Percentiles rank a stretch among this genome's conserved stretches.
Evolutionary conservation across 2,888 invertebrate genomes (phyloP).

Genomic region (Chrysodeixis includens): DNA sequence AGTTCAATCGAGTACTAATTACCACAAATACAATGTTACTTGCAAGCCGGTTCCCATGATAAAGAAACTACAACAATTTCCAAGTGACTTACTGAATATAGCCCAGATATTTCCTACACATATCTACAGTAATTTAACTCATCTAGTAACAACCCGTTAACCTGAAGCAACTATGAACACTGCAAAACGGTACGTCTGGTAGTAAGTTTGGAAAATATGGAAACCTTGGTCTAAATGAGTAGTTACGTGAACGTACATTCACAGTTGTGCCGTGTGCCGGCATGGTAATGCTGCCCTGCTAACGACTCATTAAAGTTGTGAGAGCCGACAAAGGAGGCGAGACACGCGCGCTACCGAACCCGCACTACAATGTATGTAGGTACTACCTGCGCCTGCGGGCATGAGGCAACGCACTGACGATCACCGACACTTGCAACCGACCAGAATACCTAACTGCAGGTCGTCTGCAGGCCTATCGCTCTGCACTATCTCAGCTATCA

Average conservation of each 20-base stretch:
- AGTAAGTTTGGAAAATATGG: not conserved
- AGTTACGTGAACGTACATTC: conserved; percentile 3
- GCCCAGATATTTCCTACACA: not conserved
- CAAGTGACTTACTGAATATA: not conserved
- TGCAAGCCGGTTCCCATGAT: not conserved
- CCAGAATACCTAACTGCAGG: conserved; percentile 13
- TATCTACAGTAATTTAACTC: not conserved
- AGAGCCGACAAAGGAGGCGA: conserved; percentile 13
- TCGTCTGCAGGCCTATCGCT: conserved; percentile 13
- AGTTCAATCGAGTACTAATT: too few relatives aligned
- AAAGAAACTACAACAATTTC: not conserved
- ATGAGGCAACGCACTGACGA: conserved; percentile 16
- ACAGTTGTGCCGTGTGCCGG: not conserved
- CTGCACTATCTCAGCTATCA: not conserved
- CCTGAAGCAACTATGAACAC: not conserved
- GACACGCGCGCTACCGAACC: not conserved
- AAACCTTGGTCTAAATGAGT: conserved; percentile 6
- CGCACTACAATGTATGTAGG: not conserved
- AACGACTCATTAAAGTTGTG: conserved; percentile 10
- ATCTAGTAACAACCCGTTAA: not conserved
- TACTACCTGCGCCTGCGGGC: conserved; percentile 5
- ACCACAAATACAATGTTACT: too few relatives aligned
- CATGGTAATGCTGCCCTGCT: not conserved
- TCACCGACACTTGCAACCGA: conserved; percentile 17
- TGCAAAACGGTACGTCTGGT: not conserved